phyloP scores from a whole-genome alignment of 2,113 vertebrate genomes.

The Myotis lucifugus region DNA sequence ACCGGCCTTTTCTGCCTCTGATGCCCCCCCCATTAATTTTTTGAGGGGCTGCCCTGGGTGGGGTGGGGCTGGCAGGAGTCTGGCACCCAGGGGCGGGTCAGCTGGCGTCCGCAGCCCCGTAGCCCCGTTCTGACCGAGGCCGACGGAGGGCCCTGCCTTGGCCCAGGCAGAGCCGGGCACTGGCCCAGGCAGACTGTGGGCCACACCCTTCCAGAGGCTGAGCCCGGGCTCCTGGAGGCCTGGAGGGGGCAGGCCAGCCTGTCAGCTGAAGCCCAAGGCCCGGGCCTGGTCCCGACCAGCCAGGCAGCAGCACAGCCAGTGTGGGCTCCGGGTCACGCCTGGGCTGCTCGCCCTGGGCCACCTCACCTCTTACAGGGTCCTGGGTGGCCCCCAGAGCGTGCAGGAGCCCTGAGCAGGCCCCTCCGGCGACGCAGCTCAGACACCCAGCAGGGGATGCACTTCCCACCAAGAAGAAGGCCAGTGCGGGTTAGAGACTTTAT shows the following conservation, averaged over 20 bases:
- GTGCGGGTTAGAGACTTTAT: slow-evolving; percentile 32
- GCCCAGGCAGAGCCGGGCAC: too few relatives aligned
- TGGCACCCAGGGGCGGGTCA: too few relatives aligned
- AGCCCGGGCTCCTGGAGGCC: fast-evolving
- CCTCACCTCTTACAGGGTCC: neutral
- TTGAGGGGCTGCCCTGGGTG: neutral
- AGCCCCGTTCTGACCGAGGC: neutral
- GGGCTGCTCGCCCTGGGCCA: neutral
- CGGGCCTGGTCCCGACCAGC: fast-evolving
- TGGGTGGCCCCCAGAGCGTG: fast-evolving
- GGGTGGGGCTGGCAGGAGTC: neutral
- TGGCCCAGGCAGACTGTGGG: neutral
- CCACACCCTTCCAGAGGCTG: fast-evolving
- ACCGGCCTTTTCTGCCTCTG: fast-evolving
- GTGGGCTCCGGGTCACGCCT: fast-evolving
- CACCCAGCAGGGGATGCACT: fast-evolving
- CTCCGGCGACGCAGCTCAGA: fast-evolving
- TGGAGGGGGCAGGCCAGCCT: fast-evolving
- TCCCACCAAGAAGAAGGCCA: neutral
- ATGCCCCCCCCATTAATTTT: neutral
- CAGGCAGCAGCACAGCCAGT: neutral
- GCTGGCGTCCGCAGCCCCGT: neutral
- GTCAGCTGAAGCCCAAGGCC: fast-evolving
- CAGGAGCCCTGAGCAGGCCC: neutral
- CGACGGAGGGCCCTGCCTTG: neutral